These are phyloP conservation scores for Phortica magna DNA, from an alignment of 2,888 invertebrate genomes.

Conservation along the genomic window DNA sequence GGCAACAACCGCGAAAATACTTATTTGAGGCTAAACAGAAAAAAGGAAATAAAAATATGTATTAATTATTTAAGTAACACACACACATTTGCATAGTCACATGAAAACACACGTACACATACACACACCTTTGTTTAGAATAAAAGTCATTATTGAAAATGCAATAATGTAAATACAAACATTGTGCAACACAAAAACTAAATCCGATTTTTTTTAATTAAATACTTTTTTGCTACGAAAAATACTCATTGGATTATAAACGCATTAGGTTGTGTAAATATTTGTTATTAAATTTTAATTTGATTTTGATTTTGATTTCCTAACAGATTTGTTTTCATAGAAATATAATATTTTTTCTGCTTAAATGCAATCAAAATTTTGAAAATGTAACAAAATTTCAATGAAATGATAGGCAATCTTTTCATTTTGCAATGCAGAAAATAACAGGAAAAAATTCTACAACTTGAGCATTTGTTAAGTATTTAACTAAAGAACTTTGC, in stretches of 20 bases:
- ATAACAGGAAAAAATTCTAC: background rate
- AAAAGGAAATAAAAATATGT: background rate
- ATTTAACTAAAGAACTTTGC: background rate
- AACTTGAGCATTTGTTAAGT: background rate
- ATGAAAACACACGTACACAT: background rate
- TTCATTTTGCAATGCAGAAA: background rate
- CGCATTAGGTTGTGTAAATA: slow-evolving; percentile 17
- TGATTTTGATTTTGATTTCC: background rate
- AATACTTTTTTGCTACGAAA: background rate
- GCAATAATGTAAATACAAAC: background rate
- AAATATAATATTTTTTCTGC: background rate
- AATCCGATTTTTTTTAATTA: slow-evolving; percentile 20
- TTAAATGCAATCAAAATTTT: background rate
- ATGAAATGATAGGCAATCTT: background rate
- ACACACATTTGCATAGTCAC: background rate
- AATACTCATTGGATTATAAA: slow-evolving; percentile 7
- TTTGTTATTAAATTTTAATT: slow-evolving; percentile 1
- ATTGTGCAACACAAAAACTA: background rate
- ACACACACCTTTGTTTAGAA: background rate
- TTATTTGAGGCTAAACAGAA: background rate
- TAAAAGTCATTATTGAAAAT: background rate
- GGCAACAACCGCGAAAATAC: background rate
- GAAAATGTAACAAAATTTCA: background rate
- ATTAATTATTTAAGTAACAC: slow-evolving; percentile 17
- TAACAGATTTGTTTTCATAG: background rate